Base-by-base conservation (phyloP, 1,140 invertebrate species). In the Metaphire vulgaris region DNA sequence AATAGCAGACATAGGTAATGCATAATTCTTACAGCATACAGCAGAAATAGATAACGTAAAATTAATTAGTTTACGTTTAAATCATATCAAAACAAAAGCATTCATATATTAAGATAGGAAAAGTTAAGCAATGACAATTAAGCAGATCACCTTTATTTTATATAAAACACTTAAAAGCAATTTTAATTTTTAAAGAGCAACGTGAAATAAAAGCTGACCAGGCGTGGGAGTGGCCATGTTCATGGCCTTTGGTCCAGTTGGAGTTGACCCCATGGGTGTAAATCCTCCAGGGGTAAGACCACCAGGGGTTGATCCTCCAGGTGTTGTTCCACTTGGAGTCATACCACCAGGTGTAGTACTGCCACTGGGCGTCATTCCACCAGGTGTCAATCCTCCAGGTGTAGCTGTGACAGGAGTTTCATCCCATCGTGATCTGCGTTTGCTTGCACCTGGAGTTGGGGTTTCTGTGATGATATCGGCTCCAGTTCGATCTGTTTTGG, bases 221-320 rank as follows among this genome's bases (percentile, higher is more conserved):
- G 96, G 95, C 0, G 96, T 97, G 0, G 98, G 98, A 0, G 98
- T 99, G 0, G 94, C 94, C 91, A 99, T 92, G 0, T 90, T 95
- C 95, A 99, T 98, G 0, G 98, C 97, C 85, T 97, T 97, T 0
- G 92, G 88, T 66, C 98, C 98, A 29, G 96, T 92, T 0, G 98
- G 98, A 1, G 97, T 99, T 0, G 91, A 89, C 14, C 83, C 85
- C 73, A 84, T 84, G 0, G 84, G 84, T 2, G 84, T 86, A 74
- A 85, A 82, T 1, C 83, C 84, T 29, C 79, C 80, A 1, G 84
- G 84, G 1, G 84, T 85, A 56, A 82, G 80, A 85, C 89, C 82
- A 74, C 89, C 89, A 33, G 33, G 71, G 30, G 82, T 83, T 76
- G 80, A 83, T 34, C 81, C 81, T 33, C 78, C 79, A 12, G 82